Conservation (phyloP, 2,888 invertebrate genomes). For the Polyploca ridens region DNA sequence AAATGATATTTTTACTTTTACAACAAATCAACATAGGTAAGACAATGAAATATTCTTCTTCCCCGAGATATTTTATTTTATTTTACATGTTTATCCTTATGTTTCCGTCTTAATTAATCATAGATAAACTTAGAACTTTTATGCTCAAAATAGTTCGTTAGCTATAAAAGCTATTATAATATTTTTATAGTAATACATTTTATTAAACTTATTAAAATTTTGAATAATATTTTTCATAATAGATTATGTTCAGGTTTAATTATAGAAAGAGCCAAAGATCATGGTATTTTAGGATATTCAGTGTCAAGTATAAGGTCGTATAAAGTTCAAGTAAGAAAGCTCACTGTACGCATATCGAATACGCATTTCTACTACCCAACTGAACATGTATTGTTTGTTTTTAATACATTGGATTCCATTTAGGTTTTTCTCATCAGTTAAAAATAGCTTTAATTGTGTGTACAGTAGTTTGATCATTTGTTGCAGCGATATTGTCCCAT, state of each 20-base stretch:
- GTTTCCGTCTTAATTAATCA: too few relatives aligned
- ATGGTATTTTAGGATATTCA: constrained; percentile 3
- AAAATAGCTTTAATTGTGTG: background rate
- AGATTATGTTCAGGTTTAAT: too few relatives aligned
- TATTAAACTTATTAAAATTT: too few relatives aligned
- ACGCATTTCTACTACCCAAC: background rate
- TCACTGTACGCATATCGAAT: background rate
- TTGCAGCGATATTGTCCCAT: constrained; percentile 24
- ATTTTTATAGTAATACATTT: too few relatives aligned
- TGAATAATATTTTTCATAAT: too few relatives aligned
- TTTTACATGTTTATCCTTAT: too few relatives aligned
- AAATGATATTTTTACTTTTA: background rate
- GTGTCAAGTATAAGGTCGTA: background rate
- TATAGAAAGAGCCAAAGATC: background rate
- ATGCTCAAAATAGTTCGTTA: too few relatives aligned
- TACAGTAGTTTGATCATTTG: background rate
- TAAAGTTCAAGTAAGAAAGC: constrained; percentile 1
- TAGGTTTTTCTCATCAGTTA: background rate
- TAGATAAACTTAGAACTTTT: too few relatives aligned
- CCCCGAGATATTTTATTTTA: too few relatives aligned
- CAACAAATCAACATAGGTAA: too few relatives aligned
- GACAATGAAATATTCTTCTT: too few relatives aligned
- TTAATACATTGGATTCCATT: background rate
- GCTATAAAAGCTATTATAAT: too few relatives aligned
- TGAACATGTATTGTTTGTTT: background rate